Conservation (phyloP, 2,797 vertebrate species). For the Onychomys leucogaster region DNA sequence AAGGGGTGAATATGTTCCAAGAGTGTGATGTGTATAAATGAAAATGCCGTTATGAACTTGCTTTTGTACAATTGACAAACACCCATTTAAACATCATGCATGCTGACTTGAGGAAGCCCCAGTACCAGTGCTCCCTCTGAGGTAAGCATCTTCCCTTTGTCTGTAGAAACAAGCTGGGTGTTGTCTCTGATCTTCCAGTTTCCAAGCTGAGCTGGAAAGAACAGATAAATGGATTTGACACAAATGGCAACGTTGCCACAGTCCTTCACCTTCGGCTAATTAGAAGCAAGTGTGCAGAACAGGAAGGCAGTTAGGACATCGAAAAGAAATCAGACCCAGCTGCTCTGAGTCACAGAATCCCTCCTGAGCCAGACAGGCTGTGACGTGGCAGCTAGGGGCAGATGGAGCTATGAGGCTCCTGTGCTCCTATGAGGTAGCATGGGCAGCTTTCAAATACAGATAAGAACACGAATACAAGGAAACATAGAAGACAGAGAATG, state of each 20-base stretch:
- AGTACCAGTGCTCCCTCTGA: not conserved
- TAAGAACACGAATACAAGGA: conserved; percentile 60
- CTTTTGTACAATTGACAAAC: not conserved
- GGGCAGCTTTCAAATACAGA: conserved; percentile 54
- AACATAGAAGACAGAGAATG: not conserved
- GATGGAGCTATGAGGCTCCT: not conserved
- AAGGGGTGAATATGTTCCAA: not conserved
- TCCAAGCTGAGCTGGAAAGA: not conserved
- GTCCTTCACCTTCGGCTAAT: conserved; percentile 58
- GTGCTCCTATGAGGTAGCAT: not conserved
- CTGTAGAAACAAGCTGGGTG: not conserved
- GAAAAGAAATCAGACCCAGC: conserved; percentile 58
- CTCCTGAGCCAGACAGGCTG: not conserved
- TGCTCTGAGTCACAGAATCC: not conserved
- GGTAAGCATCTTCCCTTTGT: not conserved
- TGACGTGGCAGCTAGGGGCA: accelerated
- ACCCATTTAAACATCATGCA: not conserved
- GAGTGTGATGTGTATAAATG: not conserved
- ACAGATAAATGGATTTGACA: conserved; percentile 43
- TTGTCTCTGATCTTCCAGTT: conserved; percentile 38
- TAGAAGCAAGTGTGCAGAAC: conserved; percentile 20
- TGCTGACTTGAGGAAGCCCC: not conserved
- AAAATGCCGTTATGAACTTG: not conserved
- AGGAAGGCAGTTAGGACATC: not conserved
- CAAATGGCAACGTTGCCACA: not conserved